A percentile compares a stretch with the other conserved stretches of the same genome.
phyloP scores from a whole-genome alignment of 2,888 invertebrate species.

The Nemoura dubitans region DNA sequence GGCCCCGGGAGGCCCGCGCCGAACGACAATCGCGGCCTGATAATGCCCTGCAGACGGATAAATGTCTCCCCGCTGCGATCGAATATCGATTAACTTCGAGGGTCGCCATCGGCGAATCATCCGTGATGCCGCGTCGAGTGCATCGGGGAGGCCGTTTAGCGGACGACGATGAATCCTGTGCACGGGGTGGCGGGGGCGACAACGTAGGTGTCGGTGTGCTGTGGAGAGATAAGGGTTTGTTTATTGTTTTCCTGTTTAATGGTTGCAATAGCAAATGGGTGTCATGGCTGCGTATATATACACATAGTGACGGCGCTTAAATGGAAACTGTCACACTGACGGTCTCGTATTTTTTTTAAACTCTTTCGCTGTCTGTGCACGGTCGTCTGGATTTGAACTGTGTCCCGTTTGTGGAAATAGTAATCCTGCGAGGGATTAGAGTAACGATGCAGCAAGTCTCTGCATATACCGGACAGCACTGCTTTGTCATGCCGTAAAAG shows the following conservation, averaged over 20 bases:
- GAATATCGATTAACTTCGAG: background rate
- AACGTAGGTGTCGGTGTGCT: background rate
- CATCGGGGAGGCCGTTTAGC: background rate
- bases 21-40: background rate
- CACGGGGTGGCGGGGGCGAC: background rate
- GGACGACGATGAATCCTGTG: background rate
- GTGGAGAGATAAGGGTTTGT: background rate
- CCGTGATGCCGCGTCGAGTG: background rate
- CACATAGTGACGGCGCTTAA: background rate
- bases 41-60: background rate
- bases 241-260: background rate
- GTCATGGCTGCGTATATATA: background rate
- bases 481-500: background rate
- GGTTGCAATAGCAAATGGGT: background rate
- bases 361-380: background rate
- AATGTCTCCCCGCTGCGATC: background rate
- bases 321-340: background rate
- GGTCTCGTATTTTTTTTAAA: background rate
- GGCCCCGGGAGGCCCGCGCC: background rate
- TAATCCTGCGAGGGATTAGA: background rate
- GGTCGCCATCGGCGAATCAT: background rate
- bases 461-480: background rate
- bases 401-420: background rate
- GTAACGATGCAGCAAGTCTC: background rate
- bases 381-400: background rate